phyloP scores from a whole-genome alignment of 2,888 invertebrate species.

The Synanthedon formicaeformis region DNA sequence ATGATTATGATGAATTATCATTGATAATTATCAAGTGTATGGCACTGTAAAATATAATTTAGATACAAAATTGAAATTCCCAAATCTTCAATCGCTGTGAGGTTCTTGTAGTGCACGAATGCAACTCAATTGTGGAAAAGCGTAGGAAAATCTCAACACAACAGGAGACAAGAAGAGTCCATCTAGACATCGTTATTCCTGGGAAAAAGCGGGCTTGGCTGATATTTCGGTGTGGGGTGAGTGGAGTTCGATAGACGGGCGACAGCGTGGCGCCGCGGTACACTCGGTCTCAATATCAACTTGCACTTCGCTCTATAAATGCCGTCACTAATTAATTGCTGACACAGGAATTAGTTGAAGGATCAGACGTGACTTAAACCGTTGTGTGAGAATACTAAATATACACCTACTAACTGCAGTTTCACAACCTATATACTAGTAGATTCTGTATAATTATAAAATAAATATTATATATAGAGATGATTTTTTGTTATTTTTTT shows the following conservation, averaged over 20 bases:
- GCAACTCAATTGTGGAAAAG: background rate
- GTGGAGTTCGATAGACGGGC: constrained; percentile 26
- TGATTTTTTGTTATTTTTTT: no score
- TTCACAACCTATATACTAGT: no score
- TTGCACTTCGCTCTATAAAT: background rate
- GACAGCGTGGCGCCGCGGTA: constrained; percentile 26
- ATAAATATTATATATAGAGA: no score
- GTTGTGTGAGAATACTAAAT: background rate
- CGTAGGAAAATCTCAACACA: background rate
- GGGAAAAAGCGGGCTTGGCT: constrained; percentile 3
- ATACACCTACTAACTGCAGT: background rate
- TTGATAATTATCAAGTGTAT: no score
- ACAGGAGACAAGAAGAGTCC: background rate
- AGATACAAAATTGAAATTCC: no score
- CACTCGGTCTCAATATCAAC: background rate
- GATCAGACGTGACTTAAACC: background rate
- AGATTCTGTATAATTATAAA: no score
- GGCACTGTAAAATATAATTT: no score
- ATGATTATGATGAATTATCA: no score
- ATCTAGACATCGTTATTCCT: background rate
- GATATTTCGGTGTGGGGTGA: constrained; percentile 5
- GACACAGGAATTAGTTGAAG: background rate
- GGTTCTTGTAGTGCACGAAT: background rate
- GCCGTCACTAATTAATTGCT: no score
- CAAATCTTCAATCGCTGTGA: no score